These are phyloP conservation scores for Polypterus bichir DNA, from an alignment of 2,113 vertebrate species.

Conservation along the genomic window DNA sequence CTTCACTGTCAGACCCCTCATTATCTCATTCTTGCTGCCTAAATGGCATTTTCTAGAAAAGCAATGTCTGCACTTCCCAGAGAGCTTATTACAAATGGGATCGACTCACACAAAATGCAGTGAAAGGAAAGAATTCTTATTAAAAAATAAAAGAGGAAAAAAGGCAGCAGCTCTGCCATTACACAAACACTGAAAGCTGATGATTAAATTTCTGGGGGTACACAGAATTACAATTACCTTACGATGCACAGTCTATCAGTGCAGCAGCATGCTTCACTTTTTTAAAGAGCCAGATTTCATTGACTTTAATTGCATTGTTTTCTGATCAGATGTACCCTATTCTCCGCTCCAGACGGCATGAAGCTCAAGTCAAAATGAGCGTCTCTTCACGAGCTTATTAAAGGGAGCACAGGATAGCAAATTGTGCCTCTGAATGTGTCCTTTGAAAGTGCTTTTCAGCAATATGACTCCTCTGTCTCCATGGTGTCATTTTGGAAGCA, in stretches of 20 bases:
- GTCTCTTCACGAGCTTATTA: neutral
- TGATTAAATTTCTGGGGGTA: too few species aligned
- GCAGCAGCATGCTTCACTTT: neutral
- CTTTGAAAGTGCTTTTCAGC: conserved; percentile 7
- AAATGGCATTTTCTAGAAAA: too few species aligned
- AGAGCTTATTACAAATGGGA: too few species aligned
- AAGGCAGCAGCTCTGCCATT: too few species aligned
- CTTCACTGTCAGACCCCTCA: too few species aligned
- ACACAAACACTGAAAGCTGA: too few species aligned
- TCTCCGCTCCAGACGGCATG: neutral
- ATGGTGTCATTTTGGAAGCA: neutral
- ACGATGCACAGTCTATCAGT: neutral
- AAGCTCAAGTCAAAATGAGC: neutral
- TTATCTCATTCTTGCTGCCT: too few species aligned
- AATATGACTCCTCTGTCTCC: neutral
- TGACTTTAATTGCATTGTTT: conserved; percentile 25
- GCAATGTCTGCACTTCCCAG: too few species aligned
- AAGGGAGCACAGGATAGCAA: neutral
- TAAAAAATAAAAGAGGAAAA: too few species aligned
- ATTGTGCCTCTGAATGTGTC: neutral
- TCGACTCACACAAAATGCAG: too few species aligned
- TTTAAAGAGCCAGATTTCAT: conserved; percentile 26
- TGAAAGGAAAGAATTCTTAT: too few species aligned
- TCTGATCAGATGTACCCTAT: conserved; percentile 2
- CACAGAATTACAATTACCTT: too few species aligned